These are phyloP conservation scores for Mongoloraphidia duomilia DNA, from an alignment of 2,888 invertebrate genomes.

Conservation along the genomic window DNA sequence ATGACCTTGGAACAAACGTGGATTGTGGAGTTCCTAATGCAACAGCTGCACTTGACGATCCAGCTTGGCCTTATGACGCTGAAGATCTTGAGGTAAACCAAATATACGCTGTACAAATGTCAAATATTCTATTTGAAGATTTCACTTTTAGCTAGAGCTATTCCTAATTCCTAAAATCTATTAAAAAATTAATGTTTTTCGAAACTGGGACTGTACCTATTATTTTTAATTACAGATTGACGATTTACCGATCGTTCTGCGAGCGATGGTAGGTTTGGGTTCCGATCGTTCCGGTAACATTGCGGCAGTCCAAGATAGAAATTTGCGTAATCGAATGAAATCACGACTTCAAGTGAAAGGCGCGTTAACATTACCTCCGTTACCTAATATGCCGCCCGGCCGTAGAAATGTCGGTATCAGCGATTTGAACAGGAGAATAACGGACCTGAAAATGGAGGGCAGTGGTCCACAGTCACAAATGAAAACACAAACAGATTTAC, in stretches of 20 bases:
- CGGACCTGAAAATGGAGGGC: constrained; percentile 56
- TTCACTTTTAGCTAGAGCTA: neutral
- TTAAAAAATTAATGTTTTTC: neutral
- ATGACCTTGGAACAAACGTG: constrained; percentile 22
- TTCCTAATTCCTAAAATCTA: neutral
- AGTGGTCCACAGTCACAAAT: constrained; percentile 22
- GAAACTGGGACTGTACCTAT: neutral
- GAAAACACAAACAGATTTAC: constrained; percentile 33
- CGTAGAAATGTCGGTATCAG: constrained; percentile 39
- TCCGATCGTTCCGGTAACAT: constrained; percentile 19
- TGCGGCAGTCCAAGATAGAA: constrained; percentile 23
- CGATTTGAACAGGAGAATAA: constrained; percentile 54
- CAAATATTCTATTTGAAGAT: neutral
- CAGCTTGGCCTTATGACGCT: constrained; percentile 38
- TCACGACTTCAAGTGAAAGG: constrained; percentile 44
- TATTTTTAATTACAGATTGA: constrained; percentile 35
- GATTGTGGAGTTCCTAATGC: constrained; percentile 15
- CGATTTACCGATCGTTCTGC: constrained; percentile 60
- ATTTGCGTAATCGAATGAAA: constrained; percentile 40
- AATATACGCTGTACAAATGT: neutral
- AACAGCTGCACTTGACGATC: constrained; percentile 29
- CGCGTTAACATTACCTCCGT: constrained; percentile 29
- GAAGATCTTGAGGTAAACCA: constrained; percentile 34
- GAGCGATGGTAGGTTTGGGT: constrained; percentile 64
- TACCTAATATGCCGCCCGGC: constrained; percentile 24